Base-by-base conservation (phyloP, 1,140 invertebrate genomes). In the Papilio machaon region DNA sequence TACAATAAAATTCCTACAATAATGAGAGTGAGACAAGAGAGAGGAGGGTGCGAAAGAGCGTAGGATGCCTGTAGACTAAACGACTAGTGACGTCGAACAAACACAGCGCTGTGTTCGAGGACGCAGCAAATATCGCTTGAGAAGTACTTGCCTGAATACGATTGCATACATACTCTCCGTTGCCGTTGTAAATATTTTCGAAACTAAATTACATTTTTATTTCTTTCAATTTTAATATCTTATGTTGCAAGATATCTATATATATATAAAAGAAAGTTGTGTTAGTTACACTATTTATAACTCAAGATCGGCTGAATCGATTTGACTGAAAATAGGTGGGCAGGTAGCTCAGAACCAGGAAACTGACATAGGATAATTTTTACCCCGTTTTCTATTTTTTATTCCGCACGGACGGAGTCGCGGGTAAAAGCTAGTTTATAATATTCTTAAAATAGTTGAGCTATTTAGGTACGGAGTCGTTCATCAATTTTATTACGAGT, bases 71-170 rank as follows among this genome's bases (percentile, higher is more conserved):
- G 54, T 58, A 80, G 54, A 58, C 17, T 17, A 8, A 58, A 9
- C 54, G 54, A 17, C 54, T 58, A 17, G 75, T 73, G 30, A 81
- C 90, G 87, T 82, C 81, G 60, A 80, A 85, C 88, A 91, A 91
- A 92, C 89, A 91, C 30, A 35, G 85, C 84, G 85, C 82, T 80
- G 83, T 83, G 81, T 85, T 91, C 88, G 85, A 91, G 88, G 74
- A 89, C 81, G 87, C 87, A 85, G 89, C 89, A 92, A 91, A 93
- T 90, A 91, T 89, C 85, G 84, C 86, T 90, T 84, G 83, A 90
- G 86, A 79, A 87, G 81, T 87, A 87, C 88, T 92, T 84, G 85
- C 86, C 86, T 88, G 83, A 86, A 90, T 89, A 86, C 85, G 80
- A 82, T 85, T 80, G 81, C 81, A 73, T 58, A 58, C 74, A 77